Evolutionary conservation across 2,888 invertebrate species (phyloP).

Genomic region (Microctonus hyperodae): DNA sequence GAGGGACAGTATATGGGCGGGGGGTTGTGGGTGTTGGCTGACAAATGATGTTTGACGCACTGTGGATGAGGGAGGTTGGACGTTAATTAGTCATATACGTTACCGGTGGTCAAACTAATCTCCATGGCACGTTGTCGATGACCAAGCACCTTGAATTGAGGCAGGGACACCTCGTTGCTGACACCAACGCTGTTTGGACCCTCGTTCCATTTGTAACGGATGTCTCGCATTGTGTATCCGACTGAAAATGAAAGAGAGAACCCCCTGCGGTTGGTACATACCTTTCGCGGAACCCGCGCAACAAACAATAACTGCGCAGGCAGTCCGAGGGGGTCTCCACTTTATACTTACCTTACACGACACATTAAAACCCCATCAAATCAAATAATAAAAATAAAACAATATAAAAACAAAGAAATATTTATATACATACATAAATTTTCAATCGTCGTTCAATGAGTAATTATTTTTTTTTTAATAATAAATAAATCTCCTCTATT

Average conservation of each 20-base stretch:
- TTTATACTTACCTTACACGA: slow-evolving; percentile 42
- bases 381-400: background rate
- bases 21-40: background rate
- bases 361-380: background rate
- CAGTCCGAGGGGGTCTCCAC: slow-evolving; percentile 56
- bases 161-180: slow-evolving; percentile 94
- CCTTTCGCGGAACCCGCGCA: slow-evolving; percentile 55
- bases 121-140: slow-evolving; percentile 95
- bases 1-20: background rate
- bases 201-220: slow-evolving; percentile 97
- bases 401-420: too few species aligned
- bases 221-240: slow-evolving; percentile 98
- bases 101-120: slow-evolving; percentile 97
- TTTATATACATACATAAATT: background rate
- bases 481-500: background rate
- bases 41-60: slow-evolving; percentile 1
- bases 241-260: slow-evolving; percentile 72
- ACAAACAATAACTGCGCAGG: slow-evolving; percentile 50
- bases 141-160: slow-evolving; percentile 97
- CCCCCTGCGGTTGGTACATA: slow-evolving; percentile 62
- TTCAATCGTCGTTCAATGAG: too few species aligned
- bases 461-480: background rate
- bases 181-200: slow-evolving; percentile 94
- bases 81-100: slow-evolving; percentile 57
- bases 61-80: background rate